Evolutionary conservation across 2,113 vertebrate species (phyloP), one percentile per base, ranked within the genome.

Genomic region (Nycticorax nycticorax): DNA sequence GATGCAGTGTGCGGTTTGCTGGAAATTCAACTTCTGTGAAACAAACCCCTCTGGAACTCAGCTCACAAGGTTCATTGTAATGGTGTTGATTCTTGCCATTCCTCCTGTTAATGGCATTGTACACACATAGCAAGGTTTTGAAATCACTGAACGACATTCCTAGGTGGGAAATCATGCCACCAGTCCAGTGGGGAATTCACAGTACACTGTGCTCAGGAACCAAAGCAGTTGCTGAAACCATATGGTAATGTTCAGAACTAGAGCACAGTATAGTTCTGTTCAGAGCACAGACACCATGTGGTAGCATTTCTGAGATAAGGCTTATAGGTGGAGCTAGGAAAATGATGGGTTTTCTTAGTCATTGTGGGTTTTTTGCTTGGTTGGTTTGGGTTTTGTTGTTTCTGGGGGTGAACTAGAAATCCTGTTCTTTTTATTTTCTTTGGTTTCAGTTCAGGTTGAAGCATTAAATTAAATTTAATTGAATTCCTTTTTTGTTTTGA

Each of bases 151-250:
- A 50, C 57, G 47, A 73, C 20, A 32, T 69, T 74, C 21, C 57
- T 72, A 28, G 37, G 64, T 63, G 78, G 47, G 84, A 96, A 95
- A 89, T 94, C 60, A 81, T 52, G 60, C 21, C n/a, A 45, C 68
- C 13, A 26, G 39, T 33, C 39, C 66, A 37, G 39, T 41, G 69
- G 52, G 41, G 37, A 96, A 90, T 87, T 92, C 6, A 3, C 9
- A 78, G 37, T 64, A 47, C 32, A 89, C 26, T 6, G 22, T 69
- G 33, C 28, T 83, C 5, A 3, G n/a, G 72, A 95, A 77, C 9
- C 27, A 92, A 94, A 95, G 53, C 23, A 74, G n/a, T 63, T 95
- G 47, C 39, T 75, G 84, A 96, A 94, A 64, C 55, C n/a, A 43
- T 72, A 43, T 47, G 67, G 26, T 85, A 67, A 64, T 26, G 9